phyloP scores from a whole-genome alignment of 1,140 invertebrate genomes.

The Drosophila lowei region DNA sequence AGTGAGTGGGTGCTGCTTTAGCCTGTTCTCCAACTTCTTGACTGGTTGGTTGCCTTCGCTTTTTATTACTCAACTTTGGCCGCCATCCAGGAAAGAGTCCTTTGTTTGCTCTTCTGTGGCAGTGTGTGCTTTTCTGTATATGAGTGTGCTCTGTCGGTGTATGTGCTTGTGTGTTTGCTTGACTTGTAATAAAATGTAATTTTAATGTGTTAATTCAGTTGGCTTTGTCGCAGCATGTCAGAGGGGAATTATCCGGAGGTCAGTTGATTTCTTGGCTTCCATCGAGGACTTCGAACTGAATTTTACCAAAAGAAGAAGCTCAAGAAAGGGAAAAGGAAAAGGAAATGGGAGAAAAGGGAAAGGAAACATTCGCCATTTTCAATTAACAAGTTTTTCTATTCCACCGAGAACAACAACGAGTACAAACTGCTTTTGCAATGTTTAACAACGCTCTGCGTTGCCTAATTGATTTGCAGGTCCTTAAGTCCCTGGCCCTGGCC shows the following conservation, averaged over 20 bases:
- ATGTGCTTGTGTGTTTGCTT: constrained; percentile 19
- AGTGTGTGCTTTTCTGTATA: constrained; percentile 20
- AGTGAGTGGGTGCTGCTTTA: constrained; percentile 7
- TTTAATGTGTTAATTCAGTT: constrained; percentile 80
- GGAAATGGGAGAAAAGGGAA: constrained; percentile 1
- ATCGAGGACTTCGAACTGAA: constrained; percentile 1
- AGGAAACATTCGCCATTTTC: constrained; percentile 67
- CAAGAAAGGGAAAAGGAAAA: neutral
- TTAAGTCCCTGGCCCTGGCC: constrained; percentile 41
- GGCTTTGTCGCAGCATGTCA: constrained; percentile 62
- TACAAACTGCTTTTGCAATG: constrained; percentile 30
- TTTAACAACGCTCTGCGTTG: constrained; percentile 56
- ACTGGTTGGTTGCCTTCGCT: constrained; percentile 22
- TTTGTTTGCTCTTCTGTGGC: constrained; percentile 35
- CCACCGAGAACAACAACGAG: constrained; percentile 10
- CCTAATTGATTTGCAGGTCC: constrained; percentile 76
- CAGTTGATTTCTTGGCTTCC: constrained; percentile 22
- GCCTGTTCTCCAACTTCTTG: constrained; percentile 1
- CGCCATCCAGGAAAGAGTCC: constrained; percentile 31
- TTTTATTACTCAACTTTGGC: constrained; percentile 65
- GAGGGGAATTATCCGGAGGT: constrained; percentile 46
- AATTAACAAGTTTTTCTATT: constrained; percentile 70
- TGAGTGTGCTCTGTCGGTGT: neutral
- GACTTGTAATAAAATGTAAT: constrained; percentile 73
- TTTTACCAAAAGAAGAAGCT: constrained; percentile 1